Conservation (phyloP, 92 coral and sea anemone species). For the Epizoanthus scotinus region DNA sequence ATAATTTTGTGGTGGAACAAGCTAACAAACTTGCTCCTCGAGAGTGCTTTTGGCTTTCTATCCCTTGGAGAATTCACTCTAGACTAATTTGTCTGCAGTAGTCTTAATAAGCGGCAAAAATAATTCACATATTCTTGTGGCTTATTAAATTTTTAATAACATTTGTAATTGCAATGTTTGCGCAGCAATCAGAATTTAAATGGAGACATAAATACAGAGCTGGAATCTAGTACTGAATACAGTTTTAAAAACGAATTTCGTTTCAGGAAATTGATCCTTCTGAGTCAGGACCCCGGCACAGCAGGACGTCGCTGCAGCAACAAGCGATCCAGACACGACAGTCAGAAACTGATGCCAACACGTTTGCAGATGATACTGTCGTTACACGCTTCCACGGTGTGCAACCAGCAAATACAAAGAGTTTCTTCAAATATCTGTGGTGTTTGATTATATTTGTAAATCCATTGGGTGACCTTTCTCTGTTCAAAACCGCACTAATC, state of each 20-base stretch:
- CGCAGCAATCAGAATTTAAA: no score
- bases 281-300: no score
- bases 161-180: no score
- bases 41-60: not conserved
- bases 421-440: not conserved
- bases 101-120: slow-evolving; percentile 30
- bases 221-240: no score
- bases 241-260: no score
- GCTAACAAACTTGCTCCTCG: not conserved
- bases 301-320: no score
- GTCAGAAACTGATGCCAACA: slow-evolving; percentile 3
- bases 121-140: slow-evolving; percentile 26
- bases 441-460: not conserved
- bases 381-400: not conserved
- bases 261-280: no score
- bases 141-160: not conserved
- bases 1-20: no score
- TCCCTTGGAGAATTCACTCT: not conserved
- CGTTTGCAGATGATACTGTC: no score
- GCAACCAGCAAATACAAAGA: slow-evolving; percentile 6
- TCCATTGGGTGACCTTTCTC: not conserved
- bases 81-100: slow-evolving; percentile 27
- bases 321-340: not conserved
- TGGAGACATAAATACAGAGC: no score
- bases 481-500: slow-evolving; percentile 6